A percentile compares a stretch with the other conserved stretches of the same genome.
Conservation (phyloP, 2,797 vertebrate genomes). For the Tympanoctomys barrerae region DNA sequence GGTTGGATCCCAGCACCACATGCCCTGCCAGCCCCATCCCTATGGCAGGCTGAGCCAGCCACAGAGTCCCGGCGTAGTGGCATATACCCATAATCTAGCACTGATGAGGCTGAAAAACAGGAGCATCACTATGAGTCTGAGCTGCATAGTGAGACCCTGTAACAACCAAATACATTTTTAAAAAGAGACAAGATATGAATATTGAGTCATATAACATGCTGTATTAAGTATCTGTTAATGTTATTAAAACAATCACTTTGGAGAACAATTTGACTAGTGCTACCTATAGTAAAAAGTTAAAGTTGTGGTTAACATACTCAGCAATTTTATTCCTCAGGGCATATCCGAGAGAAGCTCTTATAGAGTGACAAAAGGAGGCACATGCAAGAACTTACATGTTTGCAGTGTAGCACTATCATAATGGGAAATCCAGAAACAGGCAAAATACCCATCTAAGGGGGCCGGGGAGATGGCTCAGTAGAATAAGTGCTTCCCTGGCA, state of each 20-base stretch:
- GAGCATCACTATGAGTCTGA: too few species aligned
- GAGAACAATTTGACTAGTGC: not conserved
- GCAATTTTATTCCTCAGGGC: not conserved
- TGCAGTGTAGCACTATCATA: not conserved
- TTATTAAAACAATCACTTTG: not conserved
- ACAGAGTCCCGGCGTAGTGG: too few species aligned
- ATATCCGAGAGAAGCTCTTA: not conserved
- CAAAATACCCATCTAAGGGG: not conserved
- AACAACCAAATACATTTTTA: too few species aligned
- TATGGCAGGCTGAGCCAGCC: too few species aligned
- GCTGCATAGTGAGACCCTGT: too few species aligned
- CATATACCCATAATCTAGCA: not conserved
- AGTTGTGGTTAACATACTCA: not conserved
- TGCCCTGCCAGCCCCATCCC: too few species aligned
- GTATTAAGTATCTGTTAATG: not conserved
- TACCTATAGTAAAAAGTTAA: not conserved
- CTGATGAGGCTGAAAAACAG: too few species aligned
- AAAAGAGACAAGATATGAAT: not conserved
- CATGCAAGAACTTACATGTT: not conserved
- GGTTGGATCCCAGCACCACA: too few species aligned
- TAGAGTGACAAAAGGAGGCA: not conserved
- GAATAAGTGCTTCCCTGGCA: too few species aligned
- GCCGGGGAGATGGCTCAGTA: too few species aligned
- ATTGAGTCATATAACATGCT: not conserved
- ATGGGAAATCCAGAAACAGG: slow-evolving; percentile 16